A percentile compares a stretch with the other conserved stretches of the same genome.
Evolutionary conservation across 2,888 invertebrate genomes (phyloP).

Genomic region (Aphelenchoides bicaudatus): DNA sequence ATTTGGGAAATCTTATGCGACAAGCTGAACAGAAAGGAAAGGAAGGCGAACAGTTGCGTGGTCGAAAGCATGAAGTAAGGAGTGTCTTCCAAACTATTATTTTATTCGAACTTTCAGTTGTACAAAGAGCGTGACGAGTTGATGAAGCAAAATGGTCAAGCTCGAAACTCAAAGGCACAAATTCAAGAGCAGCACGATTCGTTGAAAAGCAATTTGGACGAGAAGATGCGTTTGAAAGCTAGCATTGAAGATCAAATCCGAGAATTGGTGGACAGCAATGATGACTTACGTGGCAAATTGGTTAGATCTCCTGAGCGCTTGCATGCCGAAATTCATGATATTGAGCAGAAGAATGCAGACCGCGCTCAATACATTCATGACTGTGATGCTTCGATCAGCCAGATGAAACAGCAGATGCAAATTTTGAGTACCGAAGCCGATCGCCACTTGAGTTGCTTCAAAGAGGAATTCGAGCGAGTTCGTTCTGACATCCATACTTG

Average conservation of each 20-base stretch:
- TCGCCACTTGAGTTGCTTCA: neutral
- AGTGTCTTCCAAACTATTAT: too few relatives aligned
- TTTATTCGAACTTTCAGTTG: too few relatives aligned
- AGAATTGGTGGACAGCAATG: neutral
- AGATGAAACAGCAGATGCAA: neutral
- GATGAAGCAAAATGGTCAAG: too few relatives aligned
- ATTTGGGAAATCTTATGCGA: neutral
- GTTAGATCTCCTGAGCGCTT: neutral
- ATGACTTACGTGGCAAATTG: neutral
- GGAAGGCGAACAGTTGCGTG: neutral
- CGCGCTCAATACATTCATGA: neutral
- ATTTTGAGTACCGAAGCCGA: neutral
- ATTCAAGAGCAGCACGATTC: too few relatives aligned
- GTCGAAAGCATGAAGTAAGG: neutral
- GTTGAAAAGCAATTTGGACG: neutral
- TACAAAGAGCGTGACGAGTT: too few relatives aligned
- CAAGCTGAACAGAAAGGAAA: neutral
- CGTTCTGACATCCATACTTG: neutral
- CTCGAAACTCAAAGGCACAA: too few relatives aligned
- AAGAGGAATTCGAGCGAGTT: neutral
- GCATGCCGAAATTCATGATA: neutral
- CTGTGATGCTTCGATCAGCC: neutral
- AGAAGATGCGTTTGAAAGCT: neutral
- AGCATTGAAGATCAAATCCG: neutral
- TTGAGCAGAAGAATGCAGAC: neutral